Base-by-base conservation (phyloP, 2,797 vertebrate species). In the Artibeus lituratus region DNA sequence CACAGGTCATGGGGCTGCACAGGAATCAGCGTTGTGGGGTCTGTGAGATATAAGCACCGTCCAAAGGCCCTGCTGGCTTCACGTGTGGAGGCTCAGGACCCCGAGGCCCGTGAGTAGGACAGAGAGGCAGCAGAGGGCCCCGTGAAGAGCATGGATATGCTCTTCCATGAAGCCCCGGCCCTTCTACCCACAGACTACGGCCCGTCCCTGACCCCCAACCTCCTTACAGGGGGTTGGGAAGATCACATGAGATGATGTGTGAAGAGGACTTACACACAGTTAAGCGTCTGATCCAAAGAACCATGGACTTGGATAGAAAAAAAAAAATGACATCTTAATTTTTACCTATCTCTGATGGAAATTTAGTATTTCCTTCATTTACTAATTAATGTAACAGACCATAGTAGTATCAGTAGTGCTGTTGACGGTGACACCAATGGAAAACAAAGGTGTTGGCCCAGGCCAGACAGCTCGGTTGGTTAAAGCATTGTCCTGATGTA, bases 341-440 rank as follows among this genome's bases (percentile, higher is more conserved):
- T 84, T 67, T 18, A 84, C 32, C 70, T 10, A 21, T 67, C 15
- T 42, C 42, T 84, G 29, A 49, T 1, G 24, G 53, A 95, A 81
- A 86, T 44, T 26, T 26, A 76, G 51, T 19, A 51, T 69, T 84
- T 90, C 49, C 78, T 94, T 86, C 37, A 49, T 73, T 90, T 73
- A 89, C 0, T 2, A 78, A 42, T 47, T 37, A 44, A 44, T 10
- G n/a, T n/a, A 15, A 82, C 6, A 39, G 83, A 70, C 14, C 51
- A 67, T 26, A 37, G 62, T 12, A 42, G 18, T 39, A 10, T 51
- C 21, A 55, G 82, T 47, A 85, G 39, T 14, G 39, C 21, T 72
- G 29, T 10, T 42, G 42, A 62, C 39, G 49, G 70, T 3, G 59
- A 77, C 8, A 37, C 19, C n/a, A 53, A 82, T 0, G 65, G 32